Evolutionary conservation across 2,113 vertebrate genomes (phyloP).

Genomic region (Thamnaconus septentrionalis): DNA sequence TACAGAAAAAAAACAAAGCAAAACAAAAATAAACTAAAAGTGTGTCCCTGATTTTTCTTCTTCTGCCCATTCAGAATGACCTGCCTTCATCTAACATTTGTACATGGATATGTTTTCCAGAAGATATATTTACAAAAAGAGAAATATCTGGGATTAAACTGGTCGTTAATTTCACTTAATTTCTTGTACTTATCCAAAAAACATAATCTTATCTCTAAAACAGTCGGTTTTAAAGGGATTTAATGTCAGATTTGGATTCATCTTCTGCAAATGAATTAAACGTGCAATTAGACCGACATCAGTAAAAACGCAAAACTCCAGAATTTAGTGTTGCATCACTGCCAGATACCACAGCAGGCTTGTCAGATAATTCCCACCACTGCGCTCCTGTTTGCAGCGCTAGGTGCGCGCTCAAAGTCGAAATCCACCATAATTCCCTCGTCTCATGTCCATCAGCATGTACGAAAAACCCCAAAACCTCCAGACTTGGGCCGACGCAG

Average conservation of each 20-base stretch:
- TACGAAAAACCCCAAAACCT: constrained; percentile 56
- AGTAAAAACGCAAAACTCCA: constrained; percentile 13
- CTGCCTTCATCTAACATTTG: too few species aligned
- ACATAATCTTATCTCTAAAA: too few species aligned
- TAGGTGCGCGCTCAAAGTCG: constrained; percentile 23
- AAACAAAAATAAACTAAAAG: too few species aligned
- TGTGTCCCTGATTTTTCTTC: too few species aligned
- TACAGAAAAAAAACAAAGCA: too few species aligned
- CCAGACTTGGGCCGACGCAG: constrained; percentile 61
- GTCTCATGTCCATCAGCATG: constrained; percentile 71
- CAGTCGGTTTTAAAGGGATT: not conserved
- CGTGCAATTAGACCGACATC: not conserved
- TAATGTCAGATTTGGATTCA: not conserved
- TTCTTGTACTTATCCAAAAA: too few species aligned
- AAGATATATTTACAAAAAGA: too few species aligned
- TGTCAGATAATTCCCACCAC: constrained; percentile 28
- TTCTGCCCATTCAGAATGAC: too few species aligned
- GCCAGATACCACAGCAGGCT: constrained; percentile 17
- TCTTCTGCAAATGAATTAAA: constrained; percentile 11
- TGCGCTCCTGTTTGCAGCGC: constrained; percentile 20
- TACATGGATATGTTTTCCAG: too few species aligned
- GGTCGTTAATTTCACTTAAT: too few species aligned
- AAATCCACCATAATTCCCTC: constrained; percentile 58
- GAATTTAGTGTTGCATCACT: constrained; percentile 13
- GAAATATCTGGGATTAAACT: too few species aligned